Conservation (phyloP, 2,113 vertebrate species). For the Atractosteus spatula region DNA sequence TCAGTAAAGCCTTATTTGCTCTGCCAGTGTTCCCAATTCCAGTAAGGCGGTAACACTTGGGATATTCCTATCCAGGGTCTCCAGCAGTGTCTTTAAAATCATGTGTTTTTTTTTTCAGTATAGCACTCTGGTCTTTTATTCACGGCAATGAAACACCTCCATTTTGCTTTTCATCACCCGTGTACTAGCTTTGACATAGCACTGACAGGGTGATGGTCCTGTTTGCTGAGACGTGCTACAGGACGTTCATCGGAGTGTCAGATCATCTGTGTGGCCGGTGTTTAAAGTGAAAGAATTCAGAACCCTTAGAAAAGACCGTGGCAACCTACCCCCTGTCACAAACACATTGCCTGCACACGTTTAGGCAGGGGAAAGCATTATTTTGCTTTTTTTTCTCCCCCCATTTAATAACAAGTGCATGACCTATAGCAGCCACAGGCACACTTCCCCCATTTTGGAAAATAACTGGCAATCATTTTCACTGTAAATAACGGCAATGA, state of each 20-base stretch:
- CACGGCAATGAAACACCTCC: too few relatives aligned
- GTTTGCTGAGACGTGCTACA: conserved; percentile 22
- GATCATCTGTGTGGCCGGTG: conserved; percentile 11
- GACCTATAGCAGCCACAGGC: conserved; percentile 54
- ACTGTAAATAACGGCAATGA: conserved; percentile 82
- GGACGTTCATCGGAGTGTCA: conserved; percentile 21
- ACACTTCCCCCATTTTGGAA: conserved; percentile 40
- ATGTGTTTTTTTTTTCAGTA: conserved; percentile 23
- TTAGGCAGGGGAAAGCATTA: conserved; percentile 31
- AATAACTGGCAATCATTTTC: conserved; percentile 59
- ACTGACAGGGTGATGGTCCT: conserved; percentile 24
- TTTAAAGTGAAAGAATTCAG: conserved; percentile 29
- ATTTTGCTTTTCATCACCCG: too few relatives aligned
- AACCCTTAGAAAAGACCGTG: background rate
- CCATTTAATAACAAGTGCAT: conserved; percentile 47
- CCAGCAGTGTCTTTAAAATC: conserved; percentile 28
- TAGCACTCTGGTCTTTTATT: too few relatives aligned
- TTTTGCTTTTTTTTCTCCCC: conserved; percentile 6
- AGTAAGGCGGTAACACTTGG: too few relatives aligned
- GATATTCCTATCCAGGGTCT: background rate
- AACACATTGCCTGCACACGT: too few relatives aligned
- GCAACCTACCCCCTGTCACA: too few relatives aligned
- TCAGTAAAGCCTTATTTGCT: conserved; percentile 61
- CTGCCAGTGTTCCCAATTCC: too few relatives aligned
- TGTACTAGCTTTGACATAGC: too few relatives aligned